Conservation (phyloP, 2,797 vertebrate genomes). For the Cheirogaleus major region DNA sequence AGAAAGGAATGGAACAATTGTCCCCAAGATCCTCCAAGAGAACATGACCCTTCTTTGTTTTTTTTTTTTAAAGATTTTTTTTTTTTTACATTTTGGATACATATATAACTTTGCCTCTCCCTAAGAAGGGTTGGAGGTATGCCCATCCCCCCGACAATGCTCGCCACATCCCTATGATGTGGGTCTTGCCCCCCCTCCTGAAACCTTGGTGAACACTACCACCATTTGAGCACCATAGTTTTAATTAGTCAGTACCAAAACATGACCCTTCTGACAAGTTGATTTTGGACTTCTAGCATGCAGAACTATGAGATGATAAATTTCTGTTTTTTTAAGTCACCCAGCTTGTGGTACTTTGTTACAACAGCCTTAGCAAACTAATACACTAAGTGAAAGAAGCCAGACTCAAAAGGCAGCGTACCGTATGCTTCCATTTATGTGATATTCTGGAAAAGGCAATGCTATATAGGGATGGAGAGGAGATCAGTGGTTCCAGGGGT, state of each 20-base stretch:
- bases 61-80: too few species aligned
- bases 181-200: too few species aligned
- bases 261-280: not conserved
- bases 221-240: too few species aligned
- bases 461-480: not conserved
- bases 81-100: too few species aligned
- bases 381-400: not conserved
- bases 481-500: not conserved
- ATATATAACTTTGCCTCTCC: too few species aligned
- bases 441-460: constrained; percentile 28
- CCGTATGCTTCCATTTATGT: not conserved
- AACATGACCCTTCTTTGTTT: not conserved
- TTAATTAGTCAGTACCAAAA: too few species aligned
- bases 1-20: not conserved
- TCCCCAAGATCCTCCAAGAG: not conserved
- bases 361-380: not conserved
- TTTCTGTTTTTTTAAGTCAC: not conserved
- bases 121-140: too few species aligned
- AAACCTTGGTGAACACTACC: too few species aligned
- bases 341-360: not conserved
- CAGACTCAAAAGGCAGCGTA: not conserved
- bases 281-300: not conserved
- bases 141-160: too few species aligned
- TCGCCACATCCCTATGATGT: too few species aligned
- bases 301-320: not conserved